Conservation (phyloP, 2,113 vertebrate species). For the Actinemys pallida region DNA sequence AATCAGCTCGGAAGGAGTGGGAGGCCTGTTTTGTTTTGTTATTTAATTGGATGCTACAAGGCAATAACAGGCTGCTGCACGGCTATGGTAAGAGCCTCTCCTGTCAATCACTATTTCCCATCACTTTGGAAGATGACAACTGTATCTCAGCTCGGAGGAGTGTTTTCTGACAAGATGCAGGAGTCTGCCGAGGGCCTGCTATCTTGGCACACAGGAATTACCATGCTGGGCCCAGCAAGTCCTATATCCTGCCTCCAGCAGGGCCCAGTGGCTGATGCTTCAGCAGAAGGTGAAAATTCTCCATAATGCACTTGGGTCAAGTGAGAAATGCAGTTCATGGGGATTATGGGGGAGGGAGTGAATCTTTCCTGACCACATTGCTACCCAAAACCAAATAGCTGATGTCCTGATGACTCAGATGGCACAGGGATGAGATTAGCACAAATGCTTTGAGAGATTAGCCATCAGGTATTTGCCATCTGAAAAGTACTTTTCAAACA, state of each 20-base stretch:
- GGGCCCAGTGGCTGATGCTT: neutral
- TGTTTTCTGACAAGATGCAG: neutral
- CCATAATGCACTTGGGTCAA: fast-evolving
- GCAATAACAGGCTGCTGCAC: neutral
- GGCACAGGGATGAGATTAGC: neutral
- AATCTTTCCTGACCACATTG: neutral
- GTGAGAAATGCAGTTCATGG: fast-evolving
- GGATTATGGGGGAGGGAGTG: neutral
- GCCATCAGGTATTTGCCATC: neutral
- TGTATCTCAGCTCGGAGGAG: neutral
- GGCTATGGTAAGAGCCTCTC: neutral
- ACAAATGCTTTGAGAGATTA: neutral
- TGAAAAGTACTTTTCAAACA: neutral
- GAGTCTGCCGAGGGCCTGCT: neutral
- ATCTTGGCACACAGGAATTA: fast-evolving
- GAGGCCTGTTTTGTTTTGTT: constrained; percentile 10
- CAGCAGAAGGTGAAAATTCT: neutral
- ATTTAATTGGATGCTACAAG: constrained; percentile 19
- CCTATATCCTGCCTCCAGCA: neutral
- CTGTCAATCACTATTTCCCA: neutral
- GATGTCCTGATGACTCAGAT: neutral
- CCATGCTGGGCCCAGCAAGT: neutral
- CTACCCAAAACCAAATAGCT: neutral
- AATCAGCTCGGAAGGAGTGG: neutral
- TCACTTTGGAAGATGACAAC: neutral